Conservation (phyloP, 1,140 invertebrate species). For the Lucilia cuprina region DNA sequence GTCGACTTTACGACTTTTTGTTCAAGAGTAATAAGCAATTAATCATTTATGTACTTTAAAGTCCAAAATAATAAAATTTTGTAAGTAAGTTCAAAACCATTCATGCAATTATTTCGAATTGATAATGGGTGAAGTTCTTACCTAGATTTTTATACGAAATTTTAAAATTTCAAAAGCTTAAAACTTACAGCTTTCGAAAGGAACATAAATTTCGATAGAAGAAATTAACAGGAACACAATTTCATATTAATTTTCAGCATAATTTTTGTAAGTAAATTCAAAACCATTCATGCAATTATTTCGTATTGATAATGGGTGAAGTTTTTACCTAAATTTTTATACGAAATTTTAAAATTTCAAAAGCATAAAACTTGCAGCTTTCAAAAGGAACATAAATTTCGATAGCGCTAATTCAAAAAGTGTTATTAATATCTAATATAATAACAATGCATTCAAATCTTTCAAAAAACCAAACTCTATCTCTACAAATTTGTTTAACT, state of each 20-base stretch:
- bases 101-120: slow-evolving; percentile 8
- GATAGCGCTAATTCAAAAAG: neutral
- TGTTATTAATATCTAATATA: too few relatives aligned
- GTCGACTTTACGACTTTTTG: too few relatives aligned
- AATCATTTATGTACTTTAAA: too few relatives aligned
- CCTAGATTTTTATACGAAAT: slow-evolving; percentile 5
- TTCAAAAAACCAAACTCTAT: too few relatives aligned
- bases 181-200: neutral
- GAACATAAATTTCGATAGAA: neutral
- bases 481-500: too few relatives aligned
- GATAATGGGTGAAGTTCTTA: slow-evolving; percentile 14
- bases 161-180: slow-evolving; percentile 8
- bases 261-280: neutral
- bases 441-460: too few relatives aligned
- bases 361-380: neutral
- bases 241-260: too few relatives aligned
- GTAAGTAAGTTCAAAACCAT: slow-evolving; percentile 17
- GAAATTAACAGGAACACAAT: too few relatives aligned
- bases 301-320: slow-evolving; percentile 7
- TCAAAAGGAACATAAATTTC: neutral
- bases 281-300: slow-evolving; percentile 12
- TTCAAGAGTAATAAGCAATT: too few relatives aligned
- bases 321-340: neutral
- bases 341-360: slow-evolving; percentile 15
- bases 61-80: neutral